Evolutionary conservation across 2,888 invertebrate genomes (phyloP), one percentile per base, ranked within the genome.

Genomic region (Sussaba pulchella): DNA sequence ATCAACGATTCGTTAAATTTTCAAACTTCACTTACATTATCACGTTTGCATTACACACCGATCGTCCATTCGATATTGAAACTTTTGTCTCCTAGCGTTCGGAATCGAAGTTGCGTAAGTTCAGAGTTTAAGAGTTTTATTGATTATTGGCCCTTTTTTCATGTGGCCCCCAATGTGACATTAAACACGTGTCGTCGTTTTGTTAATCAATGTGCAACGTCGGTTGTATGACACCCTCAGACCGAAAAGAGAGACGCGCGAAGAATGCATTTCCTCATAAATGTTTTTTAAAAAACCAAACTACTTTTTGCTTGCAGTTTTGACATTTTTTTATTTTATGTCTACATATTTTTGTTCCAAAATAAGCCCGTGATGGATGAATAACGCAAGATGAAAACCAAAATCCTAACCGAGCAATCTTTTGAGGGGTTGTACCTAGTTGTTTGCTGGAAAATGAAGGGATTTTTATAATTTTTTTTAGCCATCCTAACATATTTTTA

Each of bases 61-160:
- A 73, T 59, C 74, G 81, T 61, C 67, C 80, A 77, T 78, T 81
- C 75, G 79, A 73, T 79, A 78, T 77, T 75, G 57, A 80, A 83
- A 75, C 47, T 81, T 84, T 80, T 83, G 76, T 82, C 77, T 78
- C 76, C 69, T 81, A 87, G 87, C 84, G 66, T 77, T 83, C 69
- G 67, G 77, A 84, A 54, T 78, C 77, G 43, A 79, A 82, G 72
- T 79, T 80, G 54, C 86, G 89, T 89, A 89, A 89, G 89, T 89
- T 76, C 24, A 81, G 47, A 82, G 67, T 84, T 84, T 85, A 79
- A 80, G 54, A 82, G 82, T 70, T 83, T 83, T 82, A 81, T 71
- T 67, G 14, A 47, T 83, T 82, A 78, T 82, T 85, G 71, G 64
- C 82, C 66, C 41, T 45, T 75, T 66, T 59, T 63, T 70, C 4